These are phyloP conservation scores for Aricia artaxerxes DNA, from an alignment of 2,888 invertebrate genomes.

Conservation along the genomic window DNA sequence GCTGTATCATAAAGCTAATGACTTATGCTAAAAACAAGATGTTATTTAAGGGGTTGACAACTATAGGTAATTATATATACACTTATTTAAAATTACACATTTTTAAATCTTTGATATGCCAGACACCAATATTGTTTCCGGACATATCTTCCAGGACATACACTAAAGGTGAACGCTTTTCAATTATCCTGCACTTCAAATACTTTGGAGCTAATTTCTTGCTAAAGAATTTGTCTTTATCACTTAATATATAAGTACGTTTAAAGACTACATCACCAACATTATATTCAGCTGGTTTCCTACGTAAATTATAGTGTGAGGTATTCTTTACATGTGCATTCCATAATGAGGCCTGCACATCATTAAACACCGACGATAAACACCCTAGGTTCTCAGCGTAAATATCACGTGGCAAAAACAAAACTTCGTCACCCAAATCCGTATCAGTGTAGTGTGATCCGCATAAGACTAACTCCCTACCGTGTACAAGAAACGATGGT, in stretches of 20 bases:
- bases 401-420: constrained; percentile 39
- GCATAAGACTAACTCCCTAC: constrained; percentile 39
- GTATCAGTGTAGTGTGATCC: constrained; percentile 34
- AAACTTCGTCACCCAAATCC: constrained; percentile 32
- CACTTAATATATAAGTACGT: too few species aligned
- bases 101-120: too few species aligned
- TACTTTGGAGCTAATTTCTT: constrained; percentile 37
- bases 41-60: too few species aligned
- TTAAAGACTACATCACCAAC: constrained; percentile 41
- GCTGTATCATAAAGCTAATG: too few species aligned
- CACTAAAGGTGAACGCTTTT: too few species aligned
- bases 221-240: constrained; percentile 30
- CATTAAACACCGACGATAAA: too few species aligned
- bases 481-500: constrained; percentile 40
- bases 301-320: constrained; percentile 39
- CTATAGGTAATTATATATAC: too few species aligned
- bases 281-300: constrained; percentile 38
- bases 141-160: too few species aligned
- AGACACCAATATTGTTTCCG: too few species aligned
- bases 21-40: too few species aligned
- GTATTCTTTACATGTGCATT: constrained; percentile 40
- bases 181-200: constrained; percentile 6
- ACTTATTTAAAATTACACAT: too few species aligned
- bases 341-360: constrained; percentile 30
- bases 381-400: constrained; percentile 38